Evolutionary conservation across 53 echinoderm and acorn worm genomes (phyloP).

Genomic region (Arbacia lixula): DNA sequence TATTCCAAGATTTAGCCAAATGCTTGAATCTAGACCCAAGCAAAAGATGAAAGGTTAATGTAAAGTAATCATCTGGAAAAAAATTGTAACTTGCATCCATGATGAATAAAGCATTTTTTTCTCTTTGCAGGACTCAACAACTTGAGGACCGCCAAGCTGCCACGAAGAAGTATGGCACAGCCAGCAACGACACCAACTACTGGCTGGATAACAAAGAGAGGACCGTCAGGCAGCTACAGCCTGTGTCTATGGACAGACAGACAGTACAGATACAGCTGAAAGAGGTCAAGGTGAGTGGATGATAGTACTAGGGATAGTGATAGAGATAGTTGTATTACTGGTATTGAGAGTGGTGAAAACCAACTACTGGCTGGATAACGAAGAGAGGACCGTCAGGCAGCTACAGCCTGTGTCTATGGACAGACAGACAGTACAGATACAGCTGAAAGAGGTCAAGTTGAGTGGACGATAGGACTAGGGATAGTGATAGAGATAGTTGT

Average conservation of each 20-base stretch:
- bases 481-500: no score
- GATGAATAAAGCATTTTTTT: no score
- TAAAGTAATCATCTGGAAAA: no score
- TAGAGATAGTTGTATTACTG: no score
- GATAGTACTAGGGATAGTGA: no score
- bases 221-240: slow-evolving; percentile 84
- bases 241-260: slow-evolving; percentile 79
- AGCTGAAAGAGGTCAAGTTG: slow-evolving; percentile 76
- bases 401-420: slow-evolving; percentile 88
- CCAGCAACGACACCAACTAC: slow-evolving; percentile 74
- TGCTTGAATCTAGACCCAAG: no score
- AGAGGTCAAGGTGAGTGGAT: slow-evolving; percentile 62
- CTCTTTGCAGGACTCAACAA: slow-evolving; percentile 71
- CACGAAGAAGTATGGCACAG: slow-evolving; percentile 76
- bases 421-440: slow-evolving; percentile 79
- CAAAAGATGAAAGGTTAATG: no score
- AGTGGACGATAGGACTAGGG: no score
- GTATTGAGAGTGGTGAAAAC: no score
- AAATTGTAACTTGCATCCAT: no score
- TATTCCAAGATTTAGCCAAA: no score
- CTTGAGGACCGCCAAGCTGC: slow-evolving; percentile 79
- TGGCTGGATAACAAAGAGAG: slow-evolving; percentile 87
- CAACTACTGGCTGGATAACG: slow-evolving; percentile 88
- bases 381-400: slow-evolving; percentile 80
- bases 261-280: slow-evolving; percentile 84